These are phyloP conservation scores for Epinotia ramella DNA, from an alignment of 2,888 invertebrate species.

Conservation along the genomic window DNA sequence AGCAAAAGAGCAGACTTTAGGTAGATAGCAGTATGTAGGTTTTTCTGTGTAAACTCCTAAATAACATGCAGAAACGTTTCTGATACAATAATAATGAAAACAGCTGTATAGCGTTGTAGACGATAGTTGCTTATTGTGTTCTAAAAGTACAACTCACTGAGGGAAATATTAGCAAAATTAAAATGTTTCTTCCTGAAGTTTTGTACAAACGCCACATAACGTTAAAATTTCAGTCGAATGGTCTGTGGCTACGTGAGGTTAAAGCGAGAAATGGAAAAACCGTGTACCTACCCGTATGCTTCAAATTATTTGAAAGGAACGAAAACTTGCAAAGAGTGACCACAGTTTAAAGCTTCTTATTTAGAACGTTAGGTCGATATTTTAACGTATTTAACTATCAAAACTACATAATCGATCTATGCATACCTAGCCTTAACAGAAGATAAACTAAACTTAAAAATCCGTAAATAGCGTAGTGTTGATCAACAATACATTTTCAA, in stretches of 20 bases:
- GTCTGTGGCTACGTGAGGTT: conserved; percentile 14
- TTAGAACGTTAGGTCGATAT: neutral
- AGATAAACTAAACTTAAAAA: no score
- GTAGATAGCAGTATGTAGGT: neutral
- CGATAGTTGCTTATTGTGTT: no score
- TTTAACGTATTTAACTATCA: neutral
- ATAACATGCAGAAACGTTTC: neutral
- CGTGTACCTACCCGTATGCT: neutral
- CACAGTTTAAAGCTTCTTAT: neutral
- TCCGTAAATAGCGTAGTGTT: neutral
- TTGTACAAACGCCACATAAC: neutral
- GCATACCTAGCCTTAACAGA: no score
- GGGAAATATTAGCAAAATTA: neutral
- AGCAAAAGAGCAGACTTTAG: neutral
- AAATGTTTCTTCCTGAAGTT: neutral
- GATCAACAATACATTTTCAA: neutral
- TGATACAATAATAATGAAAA: neutral
- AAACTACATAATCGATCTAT: no score
- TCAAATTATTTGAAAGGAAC: neutral
- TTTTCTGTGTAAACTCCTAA: no score
- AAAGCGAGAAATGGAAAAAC: conserved; percentile 7
- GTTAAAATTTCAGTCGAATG: conserved; percentile 7
- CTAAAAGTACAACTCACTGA: neutral
- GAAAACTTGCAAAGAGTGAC: neutral
- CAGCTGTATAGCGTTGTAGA: neutral